Evolutionary conservation across 2,797 vertebrate species (phyloP), one percentile per base, ranked within the genome.

Genomic region (Orientallactaga sibirica): DNA sequence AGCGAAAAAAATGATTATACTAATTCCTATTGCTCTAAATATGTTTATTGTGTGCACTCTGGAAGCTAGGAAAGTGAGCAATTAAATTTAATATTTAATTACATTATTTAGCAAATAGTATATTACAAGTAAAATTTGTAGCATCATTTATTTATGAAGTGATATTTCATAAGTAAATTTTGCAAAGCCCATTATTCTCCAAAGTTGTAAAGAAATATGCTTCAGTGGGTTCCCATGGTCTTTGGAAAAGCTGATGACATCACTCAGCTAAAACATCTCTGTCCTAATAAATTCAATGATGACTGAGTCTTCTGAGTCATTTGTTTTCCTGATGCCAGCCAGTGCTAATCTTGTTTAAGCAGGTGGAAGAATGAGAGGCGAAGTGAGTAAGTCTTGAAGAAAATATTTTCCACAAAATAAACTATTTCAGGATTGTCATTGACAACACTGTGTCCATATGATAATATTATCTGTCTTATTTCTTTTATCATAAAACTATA

Each of bases 61-160:
- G n/a, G 92, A 89, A 85, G 82, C 15, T 64, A 33, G 2, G 90
- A n/a, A 71, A 86, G 5, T 1, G 29, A 79, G 29, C n/a, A 87
- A 86, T 91, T 96, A 94, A 79, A 83, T 93, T 94, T 96, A 97
- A 95, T 95, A 94, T 94, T 93, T 81, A 94, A 95, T 94, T 85
- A 1, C 1, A 64, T 12, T 10, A 29, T 84, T 95, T 78, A 94
- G 94, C 55, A 95, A 86, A 82, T 33, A 67, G 24, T 76, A 62
- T 41, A 84, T 84, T 88, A 88, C 19, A 96, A 93, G 22, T 68
- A 52, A 94, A 95, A 91, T 55, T 55, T 78, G 73, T 0, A 92
- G 81, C 4, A 78, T 62, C 86, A 86, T 82, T 96, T 93, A 64
- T 85, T 95, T 90, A 81, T 93, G 22, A 4, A 52, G 0, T 2